Evolutionary conservation across 2,113 vertebrate species (phyloP), one percentile per base, ranked within the genome.

Genomic region (Polyodon spathula): DNA sequence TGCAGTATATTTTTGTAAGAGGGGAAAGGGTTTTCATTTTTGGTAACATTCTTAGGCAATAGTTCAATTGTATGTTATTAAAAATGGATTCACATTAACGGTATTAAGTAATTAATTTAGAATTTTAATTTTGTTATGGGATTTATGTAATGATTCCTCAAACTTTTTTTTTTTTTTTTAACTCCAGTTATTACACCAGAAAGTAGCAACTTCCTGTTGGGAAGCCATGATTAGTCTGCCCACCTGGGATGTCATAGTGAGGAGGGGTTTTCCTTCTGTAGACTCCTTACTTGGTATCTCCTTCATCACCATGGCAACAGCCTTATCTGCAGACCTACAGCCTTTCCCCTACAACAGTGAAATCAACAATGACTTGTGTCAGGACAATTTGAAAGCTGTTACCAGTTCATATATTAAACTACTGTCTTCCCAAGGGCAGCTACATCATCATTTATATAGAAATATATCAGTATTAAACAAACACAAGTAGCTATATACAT

Each of bases 281-380:
- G 95, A 94, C 89, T 95, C 91, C 89, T 96, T 93, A 90, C 92
- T 97, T 82, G 95, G 95, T 86, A 97, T 93, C 94, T 98, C 95
- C 95, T 97, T 98, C 95, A 98, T 95, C 90, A 96, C 95, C 95
- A 98, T 98, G 90, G 95, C 92, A 91, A 97, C 95, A 90, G 93
- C 91, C 89, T 94, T 98, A 97, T 98, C 95, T 89, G 93, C 92
- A 81, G 93, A 92, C 93, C 95, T 98, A 97, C 94, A 89, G 91
- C 94, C 92, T 97, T 94, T 98, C 73, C 93, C 95, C 95, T 98
- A 97, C 82, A 97, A 98, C 92, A 98, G 93, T 84, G 91, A 96
- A 89, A 98, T 90, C 93, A 95, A 97, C 94, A 98, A 97, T 74
- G 93, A 87, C 88, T 89, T 80, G 81, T 72, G 87, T 98, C 95